Evolutionary conservation across 2,113 vertebrate species (phyloP), one percentile per base, ranked within the genome.

Genomic region (Xiphorhynchus elegans): DNA sequence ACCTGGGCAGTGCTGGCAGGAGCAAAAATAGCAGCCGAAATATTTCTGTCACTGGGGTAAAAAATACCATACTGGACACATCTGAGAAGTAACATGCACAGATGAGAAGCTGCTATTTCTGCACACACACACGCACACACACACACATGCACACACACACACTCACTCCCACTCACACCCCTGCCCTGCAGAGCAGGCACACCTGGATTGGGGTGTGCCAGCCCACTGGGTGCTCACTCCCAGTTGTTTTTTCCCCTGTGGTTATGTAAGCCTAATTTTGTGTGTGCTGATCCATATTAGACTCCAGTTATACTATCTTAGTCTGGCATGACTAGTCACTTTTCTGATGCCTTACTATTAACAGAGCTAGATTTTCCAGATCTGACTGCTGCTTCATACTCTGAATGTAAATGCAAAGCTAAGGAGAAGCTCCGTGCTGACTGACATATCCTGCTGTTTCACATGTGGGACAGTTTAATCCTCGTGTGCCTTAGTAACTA

Each of bases 21-120:
- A 74, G 60, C 55, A 26, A 90, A 96, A 96, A 94, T 44, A 94
- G 87, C 87, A 95, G 92, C 79, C 20, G 8, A 70, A 78, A 56
- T 70, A 58, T 60, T 84, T 80, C 42, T 66, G 79, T 93, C 68
- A 40, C 60, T 88, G 72, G 44, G 63, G 59, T 77, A 84, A 89
- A 84, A 87, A 75, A 84, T 67, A 13, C 21, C 47, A 11, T 44
- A 23, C 72, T 74, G 78, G 92, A 11, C 72, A 63, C 8, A 2
- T 6, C n/a, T 6, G 52, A 84, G 81, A 35, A 84, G 49, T 40
- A 21, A 31, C 64, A 69, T 28, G 20, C 11, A 69, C 25, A 66
- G 13, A 70, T 47, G 52, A 88, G 83, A 78, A 88, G 93, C 92
- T 96, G 92, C 93, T 94, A 1, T 85, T 79, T 87, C 42, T 90